Base-by-base conservation (phyloP, 2,113 vertebrate genomes). In the Phyllostomus discolor region DNA sequence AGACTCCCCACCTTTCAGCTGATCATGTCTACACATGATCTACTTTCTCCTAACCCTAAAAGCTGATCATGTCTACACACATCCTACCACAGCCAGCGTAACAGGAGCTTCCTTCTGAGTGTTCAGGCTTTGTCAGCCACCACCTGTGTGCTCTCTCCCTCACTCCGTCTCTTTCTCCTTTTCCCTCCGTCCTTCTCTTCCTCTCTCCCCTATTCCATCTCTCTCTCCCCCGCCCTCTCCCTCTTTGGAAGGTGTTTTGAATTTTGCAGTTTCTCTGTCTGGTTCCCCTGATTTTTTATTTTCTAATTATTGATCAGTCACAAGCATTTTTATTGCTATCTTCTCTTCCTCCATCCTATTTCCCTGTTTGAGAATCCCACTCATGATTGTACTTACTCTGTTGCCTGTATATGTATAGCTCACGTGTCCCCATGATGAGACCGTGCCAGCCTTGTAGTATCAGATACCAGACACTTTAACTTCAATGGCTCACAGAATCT, bases 181-280 rank as follows among this genome's bases (percentile, higher is more conserved):
- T 22, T 57, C 54, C 54, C 52, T 54, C 54, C 22, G 19, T 57
- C 7, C 54, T 22, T 48, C 11, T 81, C 26, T 19, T 16, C 11
- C 2, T 28, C 3, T 12, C 22, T 19, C 3, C 6, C 33, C 26
- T 12, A 3, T 17, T 70, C 7, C 14, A 2, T 38, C 1, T 15
- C 9, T 14, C 10, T 14, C 17, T 78, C 17, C 54, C 16, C 2
- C 2, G 15, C 4, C 5, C 22, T 19, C 2, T 6, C 8, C 20
- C 33, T 28, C 20, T 85, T 26, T 79, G 17, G 5, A 19, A 48
- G 4, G 0, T 92, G 54, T 62, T 78, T 95, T 50, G 11, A 88
- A 84, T 62, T 50, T 84, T 87, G 41, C 80, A 79, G 73, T 33
- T 26, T 48, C 24, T 76, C 28, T 80, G 5, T 79, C 10, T 54